Percentiles rank a stretch among this genome's conserved stretches.
Evolutionary conservation across 2,888 invertebrate genomes (phyloP).

Genomic region (Stenoptilia bipunctidactyla): DNA sequence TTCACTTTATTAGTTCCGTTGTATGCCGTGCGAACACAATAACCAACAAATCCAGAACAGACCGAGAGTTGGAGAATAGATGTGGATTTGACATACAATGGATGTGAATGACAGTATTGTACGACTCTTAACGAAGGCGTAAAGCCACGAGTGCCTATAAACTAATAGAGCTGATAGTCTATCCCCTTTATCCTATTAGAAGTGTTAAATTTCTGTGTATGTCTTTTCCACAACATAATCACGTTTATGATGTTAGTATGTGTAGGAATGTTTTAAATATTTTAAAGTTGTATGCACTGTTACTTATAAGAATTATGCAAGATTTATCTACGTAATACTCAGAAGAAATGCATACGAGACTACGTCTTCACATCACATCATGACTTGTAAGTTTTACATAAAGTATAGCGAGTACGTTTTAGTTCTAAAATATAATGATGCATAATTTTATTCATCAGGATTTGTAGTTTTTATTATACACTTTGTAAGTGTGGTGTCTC

Average conservation of each 20-base stretch:
- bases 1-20: too few species aligned
- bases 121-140: slow-evolving; percentile 15
- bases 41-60: too few species aligned
- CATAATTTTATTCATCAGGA: slow-evolving; percentile 67
- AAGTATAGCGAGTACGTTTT: slow-evolving; percentile 40
- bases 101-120: slow-evolving; percentile 3
- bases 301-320: neutral
- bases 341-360: slow-evolving; percentile 33
- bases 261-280: slow-evolving; percentile 16
- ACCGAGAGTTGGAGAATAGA: too few species aligned
- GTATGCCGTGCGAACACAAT: too few species aligned
- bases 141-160: slow-evolving; percentile 26
- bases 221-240: slow-evolving; percentile 24
- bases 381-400: slow-evolving; percentile 31
- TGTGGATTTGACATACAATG: slow-evolving; percentile 30
- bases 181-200: slow-evolving; percentile 14
- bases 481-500: slow-evolving; percentile 67
- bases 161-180: slow-evolving; percentile 21
- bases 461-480: slow-evolving; percentile 67
- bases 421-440: slow-evolving; percentile 58
- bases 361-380: slow-evolving; percentile 60
- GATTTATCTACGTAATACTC: slow-evolving; percentile 37
- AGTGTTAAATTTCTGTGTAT: slow-evolving; percentile 21
- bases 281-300: neutral
- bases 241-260: too few species aligned